Evolutionary conservation across 2,888 invertebrate species (phyloP), one percentile per base, ranked within the genome.

Genomic region (Seladonia tumulorum): DNA sequence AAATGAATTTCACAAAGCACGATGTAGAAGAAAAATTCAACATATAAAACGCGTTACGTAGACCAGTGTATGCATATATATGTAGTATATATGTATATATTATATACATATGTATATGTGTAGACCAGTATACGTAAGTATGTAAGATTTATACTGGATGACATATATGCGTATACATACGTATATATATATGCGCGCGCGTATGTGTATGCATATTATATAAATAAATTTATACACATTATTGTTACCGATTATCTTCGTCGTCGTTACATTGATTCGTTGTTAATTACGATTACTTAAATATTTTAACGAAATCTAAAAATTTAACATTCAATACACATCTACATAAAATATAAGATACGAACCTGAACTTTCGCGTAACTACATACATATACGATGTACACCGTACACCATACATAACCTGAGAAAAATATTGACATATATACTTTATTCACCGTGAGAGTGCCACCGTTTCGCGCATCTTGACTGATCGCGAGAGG

Each of bases 351-450:
- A 35, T 35, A 35, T 66, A 45, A 53, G 45, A 74, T 85, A 75
- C 39, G 5, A 73, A 72, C 47, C n/a, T 60, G 14, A 25, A 66
- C 57, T 78, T 68, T 42, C 70, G 74, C 77, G 71, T 72, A 76
- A 75, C 57, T 85, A 75, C 7, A 7, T 63, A 63, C 29, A 35
- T 63, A 29, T 63, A 29, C 18, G 18, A 14, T 35, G 18, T 63
- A 60, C 25, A 60, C 22, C 12, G n/a, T 71, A 76, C 71, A 78
- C 22, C 12, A 22, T 71, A 73, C 71, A 78, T 76, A 81, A 82
- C 78, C 68, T 76, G 49, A 49, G 45, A 79, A 53, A 29, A 78
- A 75, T 80, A 80, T 72, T 60, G 60, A 85, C 66, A 57, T 63
- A 47, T 16, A 49, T n/a, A n/a, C n/a, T n/a, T n/a, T n/a, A n/a